phyloP scores from a whole-genome alignment of 2,113 vertebrate species.

The Columba livia region DNA sequence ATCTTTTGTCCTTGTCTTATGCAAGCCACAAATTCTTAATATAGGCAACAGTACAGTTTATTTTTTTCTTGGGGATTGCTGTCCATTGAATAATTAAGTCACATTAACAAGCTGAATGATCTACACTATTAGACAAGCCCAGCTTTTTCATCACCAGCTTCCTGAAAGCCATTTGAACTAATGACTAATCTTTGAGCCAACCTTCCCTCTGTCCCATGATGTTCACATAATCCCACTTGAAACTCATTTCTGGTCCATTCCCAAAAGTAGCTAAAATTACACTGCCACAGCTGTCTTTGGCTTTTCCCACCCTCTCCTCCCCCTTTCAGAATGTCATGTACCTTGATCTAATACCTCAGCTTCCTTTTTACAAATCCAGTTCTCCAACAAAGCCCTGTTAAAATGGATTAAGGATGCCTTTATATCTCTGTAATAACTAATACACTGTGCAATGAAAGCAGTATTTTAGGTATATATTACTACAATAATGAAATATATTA shows the following conservation, averaged over 20 bases:
- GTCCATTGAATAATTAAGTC: not conserved
- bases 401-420: conserved; percentile 11
- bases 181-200: not conserved
- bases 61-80: not conserved
- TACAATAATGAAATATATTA: not conserved
- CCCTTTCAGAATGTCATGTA: not conserved
- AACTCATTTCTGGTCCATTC: not conserved
- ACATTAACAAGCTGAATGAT: not conserved
- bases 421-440: not conserved
- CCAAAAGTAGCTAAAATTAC: not conserved
- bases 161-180: conserved; percentile 13
- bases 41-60: not conserved
- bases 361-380: not conserved
- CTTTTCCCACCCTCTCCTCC: too few relatives aligned
- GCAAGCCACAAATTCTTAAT: not conserved
- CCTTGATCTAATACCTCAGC: not conserved
- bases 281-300: not conserved
- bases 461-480: not conserved
- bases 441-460: not conserved
- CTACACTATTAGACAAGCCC: not conserved
- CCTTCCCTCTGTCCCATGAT: not conserved
- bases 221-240: not conserved
- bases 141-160: not conserved
- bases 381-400: not conserved
- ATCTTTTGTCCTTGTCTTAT: not conserved